phyloP scores from a whole-genome alignment of 2,888 invertebrate genomes.

The Eupithecia centaureata region DNA sequence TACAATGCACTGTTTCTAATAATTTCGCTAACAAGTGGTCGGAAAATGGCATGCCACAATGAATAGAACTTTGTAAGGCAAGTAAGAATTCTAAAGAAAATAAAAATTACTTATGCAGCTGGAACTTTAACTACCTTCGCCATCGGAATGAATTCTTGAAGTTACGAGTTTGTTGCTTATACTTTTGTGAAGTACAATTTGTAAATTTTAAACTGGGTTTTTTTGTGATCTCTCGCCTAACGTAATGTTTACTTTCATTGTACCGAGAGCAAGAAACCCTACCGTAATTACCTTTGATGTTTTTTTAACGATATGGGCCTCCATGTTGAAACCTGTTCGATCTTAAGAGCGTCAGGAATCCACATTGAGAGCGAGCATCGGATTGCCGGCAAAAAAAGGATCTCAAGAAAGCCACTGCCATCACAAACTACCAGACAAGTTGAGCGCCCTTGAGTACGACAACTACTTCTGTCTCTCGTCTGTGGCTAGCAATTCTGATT shows the following conservation, averaged over 20 bases:
- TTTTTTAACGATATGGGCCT: slow-evolving; percentile 79
- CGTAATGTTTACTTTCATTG: slow-evolving; percentile 59
- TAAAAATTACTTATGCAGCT: slow-evolving; percentile 46
- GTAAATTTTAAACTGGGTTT: slow-evolving; percentile 32
- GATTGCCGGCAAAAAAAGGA: slow-evolving; percentile 67
- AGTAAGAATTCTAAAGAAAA: slow-evolving; percentile 56
- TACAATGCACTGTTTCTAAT: slow-evolving; percentile 74
- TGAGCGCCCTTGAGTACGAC: slow-evolving; percentile 54
- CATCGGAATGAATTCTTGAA: slow-evolving; percentile 33
- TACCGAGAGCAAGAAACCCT: slow-evolving; percentile 63
- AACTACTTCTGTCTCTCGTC: slow-evolving; percentile 52
- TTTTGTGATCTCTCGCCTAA: slow-evolving; percentile 48
- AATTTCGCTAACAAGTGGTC: slow-evolving; percentile 71
- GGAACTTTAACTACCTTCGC: slow-evolving; percentile 39
- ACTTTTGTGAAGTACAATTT: slow-evolving; percentile 10
- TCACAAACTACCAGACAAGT: slow-evolving; percentile 56
- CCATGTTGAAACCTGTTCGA: slow-evolving; percentile 77
- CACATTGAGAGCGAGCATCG: slow-evolving; percentile 68
- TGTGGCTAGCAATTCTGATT: slow-evolving; percentile 18
- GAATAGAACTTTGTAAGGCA: slow-evolving; percentile 60
- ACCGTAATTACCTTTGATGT: slow-evolving; percentile 77
- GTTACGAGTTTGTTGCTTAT: slow-evolving; percentile 24
- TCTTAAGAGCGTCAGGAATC: slow-evolving; percentile 73
- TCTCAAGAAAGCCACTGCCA: slow-evolving; percentile 65
- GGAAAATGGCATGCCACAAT: slow-evolving; percentile 62